phyloP scores from a whole-genome alignment of 92 coral and sea anemone genomes.

The Zoanthus gigantus region DNA sequence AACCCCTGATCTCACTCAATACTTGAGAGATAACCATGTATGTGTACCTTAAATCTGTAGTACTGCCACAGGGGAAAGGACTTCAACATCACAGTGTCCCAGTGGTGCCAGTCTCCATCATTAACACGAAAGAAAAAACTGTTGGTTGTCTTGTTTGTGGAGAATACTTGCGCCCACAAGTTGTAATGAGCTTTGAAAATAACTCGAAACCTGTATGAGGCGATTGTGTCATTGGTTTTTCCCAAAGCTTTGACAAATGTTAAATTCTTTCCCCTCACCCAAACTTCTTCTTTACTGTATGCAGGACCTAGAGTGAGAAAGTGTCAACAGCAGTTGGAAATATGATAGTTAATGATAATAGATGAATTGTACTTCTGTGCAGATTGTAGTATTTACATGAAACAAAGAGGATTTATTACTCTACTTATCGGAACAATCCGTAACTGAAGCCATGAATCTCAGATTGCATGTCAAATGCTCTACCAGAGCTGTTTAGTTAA shows the following conservation, averaged over 20 bases:
- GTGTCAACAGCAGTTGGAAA: background rate
- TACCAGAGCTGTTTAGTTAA: no score
- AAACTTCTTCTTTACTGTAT: conserved; percentile 52
- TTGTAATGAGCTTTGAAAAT: conserved; percentile 62
- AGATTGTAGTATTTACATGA: no score
- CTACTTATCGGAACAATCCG: no score
- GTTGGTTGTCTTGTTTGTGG: conserved; percentile 55
- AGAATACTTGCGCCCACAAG: conserved; percentile 77
- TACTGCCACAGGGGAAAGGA: conserved; percentile 73
- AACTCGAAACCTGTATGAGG: conserved; percentile 71
- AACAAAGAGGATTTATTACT: no score
- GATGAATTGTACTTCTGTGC: no score
- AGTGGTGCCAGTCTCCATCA: conserved; percentile 71
- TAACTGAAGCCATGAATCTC: no score
- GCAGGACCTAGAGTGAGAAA: conserved; percentile 80
- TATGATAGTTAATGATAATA: no score
- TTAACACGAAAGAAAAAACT: conserved; percentile 75
- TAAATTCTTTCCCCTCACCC: conserved; percentile 8
- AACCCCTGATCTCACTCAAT: no score
- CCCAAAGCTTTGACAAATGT: conserved; percentile 71
- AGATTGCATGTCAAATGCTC: no score
- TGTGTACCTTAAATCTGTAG: conserved; percentile 60
- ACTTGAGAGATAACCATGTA: background rate
- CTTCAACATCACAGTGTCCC: conserved; percentile 55
- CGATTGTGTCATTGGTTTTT: conserved; percentile 60